A percentile compares a stretch with the other conserved stretches of the same genome.
These are phyloP conservation scores for Stegodyphus mimosarum DNA, from an alignment of 1,140 invertebrate genomes.

Conservation along the genomic window DNA sequence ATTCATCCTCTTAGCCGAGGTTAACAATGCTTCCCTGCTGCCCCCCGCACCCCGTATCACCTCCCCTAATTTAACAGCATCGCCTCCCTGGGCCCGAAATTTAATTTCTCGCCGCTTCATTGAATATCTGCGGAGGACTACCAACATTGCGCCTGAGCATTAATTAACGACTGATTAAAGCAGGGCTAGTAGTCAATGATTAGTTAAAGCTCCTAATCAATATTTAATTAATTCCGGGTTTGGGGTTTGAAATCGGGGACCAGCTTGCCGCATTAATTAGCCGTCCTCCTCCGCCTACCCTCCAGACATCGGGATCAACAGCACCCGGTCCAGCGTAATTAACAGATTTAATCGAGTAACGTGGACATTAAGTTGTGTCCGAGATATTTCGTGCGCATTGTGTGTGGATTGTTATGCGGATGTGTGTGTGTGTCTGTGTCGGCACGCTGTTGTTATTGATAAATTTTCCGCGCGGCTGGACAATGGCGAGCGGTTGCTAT, in stretches of 20 bases:
- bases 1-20: conserved; percentile 5
- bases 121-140: conserved; percentile 57
- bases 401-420: not conserved
- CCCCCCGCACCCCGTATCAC: conserved; percentile 41
- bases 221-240: conserved; percentile 61
- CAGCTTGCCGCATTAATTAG: conserved; percentile 61
- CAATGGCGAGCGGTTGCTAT: conserved; percentile 58
- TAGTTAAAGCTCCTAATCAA: conserved; percentile 61
- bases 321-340: conserved; percentile 59
- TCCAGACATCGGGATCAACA: conserved; percentile 58
- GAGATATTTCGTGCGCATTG: conserved; percentile 34
- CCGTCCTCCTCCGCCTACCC: conserved; percentile 11
- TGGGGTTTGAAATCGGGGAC: conserved; percentile 57
- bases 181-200: conserved; percentile 60
- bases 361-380: conserved; percentile 60
- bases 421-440: conserved; percentile 43
- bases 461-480: conserved; percentile 56
- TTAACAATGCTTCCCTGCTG: conserved; percentile 47
- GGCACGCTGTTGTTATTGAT: conserved; percentile 59
- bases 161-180: conserved; percentile 61
- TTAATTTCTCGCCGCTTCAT: conserved; percentile 59
- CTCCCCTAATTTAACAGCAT: conserved; percentile 61
- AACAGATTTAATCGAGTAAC: conserved; percentile 61
- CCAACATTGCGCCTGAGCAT: conserved; percentile 55
- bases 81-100: conserved; percentile 31